phyloP scores from a whole-genome alignment of 2,888 invertebrate species.

The Cataglyphis altisquamis region DNA sequence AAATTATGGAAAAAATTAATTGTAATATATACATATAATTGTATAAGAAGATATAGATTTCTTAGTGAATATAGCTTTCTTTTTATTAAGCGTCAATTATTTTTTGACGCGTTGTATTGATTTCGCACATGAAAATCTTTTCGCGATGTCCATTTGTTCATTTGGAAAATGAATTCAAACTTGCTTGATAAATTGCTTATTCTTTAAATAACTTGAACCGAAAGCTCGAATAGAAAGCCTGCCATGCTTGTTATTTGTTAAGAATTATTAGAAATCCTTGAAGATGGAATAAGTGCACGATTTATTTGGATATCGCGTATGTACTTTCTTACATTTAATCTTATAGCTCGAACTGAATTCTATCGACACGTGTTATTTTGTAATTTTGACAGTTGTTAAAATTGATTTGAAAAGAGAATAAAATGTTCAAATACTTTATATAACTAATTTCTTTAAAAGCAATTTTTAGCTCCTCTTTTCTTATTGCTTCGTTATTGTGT shows the following conservation, averaged over 20 bases:
- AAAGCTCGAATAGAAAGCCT: not conserved
- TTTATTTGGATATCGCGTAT: not conserved
- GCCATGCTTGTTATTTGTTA: not conserved
- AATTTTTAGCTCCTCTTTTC: not conserved
- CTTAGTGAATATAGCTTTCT: not conserved
- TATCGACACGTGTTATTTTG: not conserved
- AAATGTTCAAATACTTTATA: not conserved
- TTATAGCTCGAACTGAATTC: not conserved
- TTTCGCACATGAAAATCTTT: not conserved
- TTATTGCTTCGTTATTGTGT: not conserved
- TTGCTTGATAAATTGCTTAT: not conserved
- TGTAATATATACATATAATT: not conserved
- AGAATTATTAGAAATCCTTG: not conserved
- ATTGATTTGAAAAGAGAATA: not conserved
- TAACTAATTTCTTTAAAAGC: not conserved
- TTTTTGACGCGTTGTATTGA: not conserved
- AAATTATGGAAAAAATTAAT: conserved; percentile 33
- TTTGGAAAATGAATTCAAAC: not conserved
- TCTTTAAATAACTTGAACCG: not conserved
- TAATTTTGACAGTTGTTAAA: not conserved
- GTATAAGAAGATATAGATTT: not conserved
- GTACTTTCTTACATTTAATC: not conserved
- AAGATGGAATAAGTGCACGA: too few species aligned
- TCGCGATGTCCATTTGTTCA: not conserved
- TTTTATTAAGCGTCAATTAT: not conserved